Base-by-base conservation (phyloP, 2,797 vertebrate species). In the Lagorchestes hirsutus region DNA sequence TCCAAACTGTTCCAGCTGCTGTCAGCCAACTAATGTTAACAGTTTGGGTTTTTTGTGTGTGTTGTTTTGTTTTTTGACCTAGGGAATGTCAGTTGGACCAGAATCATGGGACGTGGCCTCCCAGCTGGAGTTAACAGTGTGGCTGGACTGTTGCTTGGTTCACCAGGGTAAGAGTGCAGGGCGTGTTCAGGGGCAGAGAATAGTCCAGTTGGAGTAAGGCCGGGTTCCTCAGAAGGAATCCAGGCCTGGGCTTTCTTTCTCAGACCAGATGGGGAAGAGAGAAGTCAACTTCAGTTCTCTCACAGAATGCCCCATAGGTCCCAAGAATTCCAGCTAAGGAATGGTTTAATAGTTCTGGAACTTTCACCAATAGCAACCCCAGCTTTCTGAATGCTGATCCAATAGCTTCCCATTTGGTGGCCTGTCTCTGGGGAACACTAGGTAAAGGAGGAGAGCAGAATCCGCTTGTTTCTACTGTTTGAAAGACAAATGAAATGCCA, bases 291-390 rank as follows among this genome's bases (percentile, higher is more conserved):
- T 55, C 55, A 50, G 40, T 82, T 90, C 27, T 55, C 74, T 74
- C 52, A 93, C 74, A 82, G 40, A 95, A 95, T 92, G 11, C n/a
- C n/a, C 74, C 74, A 82, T 18, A 55, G 90, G 93, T 58, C 90
- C 93, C 9, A 95, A 82, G 31, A 18, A 67, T 54, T 93, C 11
- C 91, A 13, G n/a, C 93, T 94, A 94, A 93, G 93, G 10, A 28
- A 22, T 54, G 12, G 93, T 93, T 94, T 95, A 94, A 91, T 27
- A 96, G 59, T 95, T 46, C 56, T 31, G 92, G 31, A 93, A 95
- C 93, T 22, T 55, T 29, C 74, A 27, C 55, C 46, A 94, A 54
- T 55, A 52, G 56, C 92, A 91, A 97, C 55, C 6, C 92, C 91
- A 52, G 31, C 46, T 94, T 94, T 40, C 90, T 95, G 29, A 90